phyloP scores from a whole-genome alignment of 2,797 vertebrate species.

The Perodicticus potto region DNA sequence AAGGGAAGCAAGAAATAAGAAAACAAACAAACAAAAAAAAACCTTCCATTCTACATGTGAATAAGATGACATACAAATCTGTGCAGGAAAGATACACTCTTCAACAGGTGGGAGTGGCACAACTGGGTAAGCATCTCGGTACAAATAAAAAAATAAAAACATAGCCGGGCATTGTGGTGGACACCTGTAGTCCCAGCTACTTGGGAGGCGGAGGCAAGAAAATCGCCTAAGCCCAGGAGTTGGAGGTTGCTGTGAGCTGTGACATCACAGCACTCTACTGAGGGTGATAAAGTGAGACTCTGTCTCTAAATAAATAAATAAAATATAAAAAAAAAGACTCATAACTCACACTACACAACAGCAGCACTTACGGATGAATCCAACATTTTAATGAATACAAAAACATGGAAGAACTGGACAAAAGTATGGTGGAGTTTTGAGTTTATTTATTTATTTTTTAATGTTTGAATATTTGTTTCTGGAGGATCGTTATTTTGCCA shows the following conservation, averaged over 20 bases:
- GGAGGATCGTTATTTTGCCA: background rate
- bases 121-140: background rate
- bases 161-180: no score
- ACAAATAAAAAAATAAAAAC: background rate
- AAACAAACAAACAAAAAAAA: background rate
- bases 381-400: background rate
- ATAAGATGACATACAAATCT: rapidly evolving
- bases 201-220: no score
- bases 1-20: no score
- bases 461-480: background rate
- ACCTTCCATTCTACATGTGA: background rate
- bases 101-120: rapidly evolving
- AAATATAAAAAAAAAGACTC: background rate
- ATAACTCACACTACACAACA: no score
- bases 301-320: background rate
- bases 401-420: background rate
- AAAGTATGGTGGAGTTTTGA: background rate
- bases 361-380: background rate
- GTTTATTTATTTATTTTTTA: background rate
- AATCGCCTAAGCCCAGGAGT: no score
- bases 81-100: rapidly evolving
- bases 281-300: no score
- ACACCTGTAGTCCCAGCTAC: no score
- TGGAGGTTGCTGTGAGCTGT: no score
- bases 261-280: no score